These are phyloP conservation scores for Cricetomys ansorgei DNA, from an alignment of 2,113 vertebrate genomes.

Conservation along the genomic window DNA sequence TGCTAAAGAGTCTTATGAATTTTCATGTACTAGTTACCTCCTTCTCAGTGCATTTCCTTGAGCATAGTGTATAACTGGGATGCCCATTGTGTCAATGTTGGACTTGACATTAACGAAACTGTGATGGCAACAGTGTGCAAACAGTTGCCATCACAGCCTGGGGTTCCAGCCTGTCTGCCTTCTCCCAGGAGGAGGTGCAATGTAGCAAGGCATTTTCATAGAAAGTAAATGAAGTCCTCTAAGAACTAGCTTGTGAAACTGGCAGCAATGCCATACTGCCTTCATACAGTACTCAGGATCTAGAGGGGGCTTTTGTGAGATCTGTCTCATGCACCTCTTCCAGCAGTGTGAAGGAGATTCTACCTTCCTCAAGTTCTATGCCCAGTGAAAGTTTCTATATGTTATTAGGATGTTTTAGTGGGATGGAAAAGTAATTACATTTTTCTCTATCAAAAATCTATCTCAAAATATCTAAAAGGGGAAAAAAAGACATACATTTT, in stretches of 20 bases:
- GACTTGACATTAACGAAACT: not conserved
- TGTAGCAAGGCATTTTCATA: not conserved
- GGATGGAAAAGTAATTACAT: constrained; percentile 2
- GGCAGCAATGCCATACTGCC: not conserved
- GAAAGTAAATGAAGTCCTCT: not conserved
- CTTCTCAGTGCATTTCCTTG: not conserved
- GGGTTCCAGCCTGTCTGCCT: not conserved
- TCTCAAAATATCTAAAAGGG: not conserved
- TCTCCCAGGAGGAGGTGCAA: not conserved
- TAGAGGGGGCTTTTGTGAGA: not conserved
- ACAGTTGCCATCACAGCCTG: too few species aligned
- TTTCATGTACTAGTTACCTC: not conserved
- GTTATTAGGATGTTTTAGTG: constrained; percentile 8
- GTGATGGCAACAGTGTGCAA: accelerated
- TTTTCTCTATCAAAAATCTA: not conserved
- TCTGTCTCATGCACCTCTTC: not conserved
- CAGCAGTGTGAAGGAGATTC: not conserved
- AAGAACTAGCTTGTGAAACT: not conserved
- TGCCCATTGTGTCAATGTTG: not conserved
- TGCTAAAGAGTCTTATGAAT: not conserved
- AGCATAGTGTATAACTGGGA: too few species aligned
- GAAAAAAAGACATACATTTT: not conserved
- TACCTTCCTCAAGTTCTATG: constrained; percentile 12
- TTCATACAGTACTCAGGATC: not conserved
- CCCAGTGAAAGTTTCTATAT: not conserved